These are phyloP conservation scores for Pterobdella sp. DNA, from an alignment of 2,888 invertebrate species.

Conservation along the genomic window DNA sequence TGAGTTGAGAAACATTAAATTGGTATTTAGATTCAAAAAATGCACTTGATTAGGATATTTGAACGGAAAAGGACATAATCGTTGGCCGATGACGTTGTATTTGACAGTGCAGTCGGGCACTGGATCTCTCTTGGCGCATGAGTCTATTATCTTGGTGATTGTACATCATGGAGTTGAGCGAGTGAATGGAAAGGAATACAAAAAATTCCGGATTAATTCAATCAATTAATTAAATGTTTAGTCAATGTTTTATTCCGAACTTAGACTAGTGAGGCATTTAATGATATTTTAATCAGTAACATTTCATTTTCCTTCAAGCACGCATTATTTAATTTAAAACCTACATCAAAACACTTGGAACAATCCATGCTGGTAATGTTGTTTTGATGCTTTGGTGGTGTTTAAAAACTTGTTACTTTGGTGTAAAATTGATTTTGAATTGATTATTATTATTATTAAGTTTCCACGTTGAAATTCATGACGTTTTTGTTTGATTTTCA, in stretches of 20 bases:
- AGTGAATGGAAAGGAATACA: too few relatives aligned
- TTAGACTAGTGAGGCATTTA: too few relatives aligned
- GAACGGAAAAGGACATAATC: slow-evolving; percentile 23
- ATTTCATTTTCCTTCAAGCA: too few relatives aligned
- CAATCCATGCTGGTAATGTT: not conserved
- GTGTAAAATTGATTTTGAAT: not conserved
- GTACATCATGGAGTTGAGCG: not conserved
- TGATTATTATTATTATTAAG: not conserved
- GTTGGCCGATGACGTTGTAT: slow-evolving; percentile 26
- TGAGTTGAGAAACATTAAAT: not conserved
- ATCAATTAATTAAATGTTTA: too few relatives aligned
- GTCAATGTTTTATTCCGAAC: too few relatives aligned
- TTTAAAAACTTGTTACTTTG: not conserved
- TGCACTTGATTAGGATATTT: slow-evolving; percentile 4
- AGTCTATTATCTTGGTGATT: not conserved
- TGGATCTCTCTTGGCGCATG: not conserved
- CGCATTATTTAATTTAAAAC: too few relatives aligned
- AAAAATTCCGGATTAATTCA: too few relatives aligned
- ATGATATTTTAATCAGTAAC: too few relatives aligned
- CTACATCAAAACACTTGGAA: not conserved
- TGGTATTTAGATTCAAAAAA: not conserved
- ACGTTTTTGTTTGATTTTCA: not conserved
- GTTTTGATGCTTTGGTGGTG: not conserved
- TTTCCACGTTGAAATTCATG: not conserved
- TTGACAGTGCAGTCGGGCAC: slow-evolving; percentile 25